These are phyloP conservation scores for Takifugu bimaculatus DNA, from an alignment of 2,113 vertebrate species.

Conservation along the genomic window DNA sequence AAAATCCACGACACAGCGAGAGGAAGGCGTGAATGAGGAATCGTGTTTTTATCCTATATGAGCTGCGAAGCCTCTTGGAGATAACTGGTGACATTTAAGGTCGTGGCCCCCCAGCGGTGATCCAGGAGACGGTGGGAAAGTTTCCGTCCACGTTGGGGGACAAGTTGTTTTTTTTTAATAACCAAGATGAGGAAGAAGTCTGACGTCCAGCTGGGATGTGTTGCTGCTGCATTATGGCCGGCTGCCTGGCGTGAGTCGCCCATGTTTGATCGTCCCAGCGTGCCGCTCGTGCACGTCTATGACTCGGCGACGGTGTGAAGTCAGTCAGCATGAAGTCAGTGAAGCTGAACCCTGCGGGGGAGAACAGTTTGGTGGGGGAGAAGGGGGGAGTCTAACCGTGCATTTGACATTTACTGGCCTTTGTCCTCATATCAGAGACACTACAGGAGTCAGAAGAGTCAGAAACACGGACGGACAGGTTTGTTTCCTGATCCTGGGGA, in stretches of 20 bases:
- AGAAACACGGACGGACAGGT: conserved; percentile 13
- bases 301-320: conserved; percentile 4
- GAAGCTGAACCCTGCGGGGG: conserved; percentile 9
- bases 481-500: not conserved
- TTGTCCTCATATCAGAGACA: conserved; percentile 52
- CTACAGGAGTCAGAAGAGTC: conserved; percentile 36
- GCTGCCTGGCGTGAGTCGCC: too few relatives aligned
- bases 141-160: too few relatives aligned
- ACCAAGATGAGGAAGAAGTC: too few relatives aligned
- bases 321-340: conserved; percentile 5
- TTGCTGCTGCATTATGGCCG: not conserved
- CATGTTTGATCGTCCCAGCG: not conserved
- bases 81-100: too few relatives aligned
- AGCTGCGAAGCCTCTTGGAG: too few relatives aligned
- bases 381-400: conserved; percentile 26
- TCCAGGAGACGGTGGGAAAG: too few relatives aligned
- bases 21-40: not conserved
- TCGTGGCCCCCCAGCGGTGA: too few relatives aligned
- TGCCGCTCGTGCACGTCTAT: not conserved
- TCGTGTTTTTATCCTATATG: too few relatives aligned
- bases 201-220: too few relatives aligned
- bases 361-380: conserved; percentile 15
- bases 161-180: too few relatives aligned
- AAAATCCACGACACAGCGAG: not conserved
- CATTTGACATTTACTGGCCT: conserved; percentile 70